Percentiles rank a stretch among this genome's conserved stretches.
Evolutionary conservation across 2,888 invertebrate species (phyloP).

Genomic region (Ecliptopera silaceata): DNA sequence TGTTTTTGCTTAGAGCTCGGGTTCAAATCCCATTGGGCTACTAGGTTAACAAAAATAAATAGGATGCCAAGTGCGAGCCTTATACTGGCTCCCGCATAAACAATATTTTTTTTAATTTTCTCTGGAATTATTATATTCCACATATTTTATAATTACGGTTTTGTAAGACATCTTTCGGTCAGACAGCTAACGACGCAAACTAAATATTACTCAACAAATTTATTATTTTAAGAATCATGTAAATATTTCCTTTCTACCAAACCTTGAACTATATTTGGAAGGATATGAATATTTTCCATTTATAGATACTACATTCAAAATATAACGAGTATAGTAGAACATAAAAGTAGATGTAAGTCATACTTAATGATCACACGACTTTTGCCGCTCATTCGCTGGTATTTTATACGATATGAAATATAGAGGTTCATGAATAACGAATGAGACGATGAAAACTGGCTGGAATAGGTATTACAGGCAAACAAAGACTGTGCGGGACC

Average conservation of each 20-base stretch:
- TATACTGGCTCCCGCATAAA: too few relatives aligned
- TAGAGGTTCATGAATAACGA: conserved; percentile 65
- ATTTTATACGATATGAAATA: conserved; percentile 59
- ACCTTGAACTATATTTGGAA: too few relatives aligned
- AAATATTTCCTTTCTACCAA: too few relatives aligned
- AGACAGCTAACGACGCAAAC: too few relatives aligned
- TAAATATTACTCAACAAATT: conserved; percentile 3
- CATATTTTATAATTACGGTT: too few relatives aligned
- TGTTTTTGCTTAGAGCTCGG: conserved; percentile 7
- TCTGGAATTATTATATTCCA: too few relatives aligned
- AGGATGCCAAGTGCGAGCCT: background rate
- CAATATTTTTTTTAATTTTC: too few relatives aligned
- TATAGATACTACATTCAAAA: conserved; percentile 31
- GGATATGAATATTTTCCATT: too few relatives aligned
- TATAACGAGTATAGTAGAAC: conserved; percentile 10
- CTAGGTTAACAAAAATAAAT: conserved; percentile 1
- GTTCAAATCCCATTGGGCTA: conserved; percentile 1
- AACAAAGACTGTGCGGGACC: conserved; percentile 25
- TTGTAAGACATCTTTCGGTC: too few relatives aligned
- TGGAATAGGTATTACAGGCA: conserved; percentile 47
- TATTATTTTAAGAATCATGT: too few relatives aligned
- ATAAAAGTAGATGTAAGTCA: conserved; percentile 18
- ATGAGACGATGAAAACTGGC: conserved; percentile 61
- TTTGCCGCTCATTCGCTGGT: conserved; percentile 39
- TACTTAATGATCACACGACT: conserved; percentile 37